Conservation (phyloP, 2,113 vertebrate species). For the Nestor notabilis region DNA sequence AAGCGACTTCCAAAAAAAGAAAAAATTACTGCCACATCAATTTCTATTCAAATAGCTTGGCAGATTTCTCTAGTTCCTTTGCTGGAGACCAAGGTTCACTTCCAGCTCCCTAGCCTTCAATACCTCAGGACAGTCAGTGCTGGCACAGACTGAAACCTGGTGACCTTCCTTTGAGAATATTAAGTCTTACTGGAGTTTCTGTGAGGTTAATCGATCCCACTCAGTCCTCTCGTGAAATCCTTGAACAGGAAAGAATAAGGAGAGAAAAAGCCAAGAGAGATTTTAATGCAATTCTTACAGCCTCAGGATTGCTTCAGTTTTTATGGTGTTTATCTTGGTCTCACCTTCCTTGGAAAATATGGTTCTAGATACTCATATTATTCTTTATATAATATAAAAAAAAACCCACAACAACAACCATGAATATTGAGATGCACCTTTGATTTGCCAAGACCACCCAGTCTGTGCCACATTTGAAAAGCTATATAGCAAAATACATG, state of each 20-base stretch:
- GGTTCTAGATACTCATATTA: neutral
- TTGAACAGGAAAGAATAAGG: neutral
- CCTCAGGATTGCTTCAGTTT: neutral
- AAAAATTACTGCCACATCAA: slow-evolving; percentile 18
- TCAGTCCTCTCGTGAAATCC: slow-evolving; percentile 32
- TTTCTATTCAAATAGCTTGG: slow-evolving; percentile 49
- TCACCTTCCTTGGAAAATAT: neutral
- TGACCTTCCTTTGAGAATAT: slow-evolving; percentile 62
- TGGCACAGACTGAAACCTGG: slow-evolving; percentile 50
- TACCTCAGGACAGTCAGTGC: slow-evolving; percentile 43
- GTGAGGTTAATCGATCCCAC: slow-evolving; percentile 63
- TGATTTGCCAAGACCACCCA: neutral
- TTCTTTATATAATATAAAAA: neutral
- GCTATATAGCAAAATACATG: neutral
- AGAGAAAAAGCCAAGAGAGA: slow-evolving; percentile 25
- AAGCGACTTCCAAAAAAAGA: neutral
- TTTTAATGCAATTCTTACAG: slow-evolving; percentile 1
- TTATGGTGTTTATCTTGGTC: neutral
- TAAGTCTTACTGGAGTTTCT: slow-evolving; percentile 49
- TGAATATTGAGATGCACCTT: neutral
- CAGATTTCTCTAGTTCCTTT: slow-evolving; percentile 43
- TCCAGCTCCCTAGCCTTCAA: slow-evolving; percentile 60
- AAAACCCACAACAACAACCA: rapidly evolving
- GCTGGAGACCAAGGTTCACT: slow-evolving; percentile 57
- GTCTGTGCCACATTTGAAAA: neutral